These are phyloP conservation scores for Rhodophaea formosa DNA, from an alignment of 2,888 invertebrate species.

Conservation along the genomic window DNA sequence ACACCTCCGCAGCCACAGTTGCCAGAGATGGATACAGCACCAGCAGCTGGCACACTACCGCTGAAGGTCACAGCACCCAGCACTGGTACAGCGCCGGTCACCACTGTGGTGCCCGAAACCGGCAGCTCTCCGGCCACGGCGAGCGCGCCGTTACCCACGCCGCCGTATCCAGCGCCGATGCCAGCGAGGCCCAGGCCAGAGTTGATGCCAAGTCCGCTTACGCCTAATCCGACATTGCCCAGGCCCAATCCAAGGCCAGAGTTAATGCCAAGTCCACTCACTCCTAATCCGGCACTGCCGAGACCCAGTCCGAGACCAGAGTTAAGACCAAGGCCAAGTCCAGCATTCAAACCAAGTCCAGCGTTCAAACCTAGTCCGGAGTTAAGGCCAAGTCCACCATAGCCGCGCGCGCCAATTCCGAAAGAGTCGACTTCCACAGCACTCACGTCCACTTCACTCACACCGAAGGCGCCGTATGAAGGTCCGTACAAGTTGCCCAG, in stretches of 20 bases:
- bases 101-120: slow-evolving; percentile 34
- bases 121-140: slow-evolving; percentile 23
- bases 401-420: background rate
- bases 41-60: slow-evolving; percentile 46
- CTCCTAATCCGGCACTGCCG: background rate
- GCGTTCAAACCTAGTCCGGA: background rate
- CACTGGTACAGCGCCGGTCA: slow-evolving; percentile 47
- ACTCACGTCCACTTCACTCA: background rate
- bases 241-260: background rate
- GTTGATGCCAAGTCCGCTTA: slow-evolving; percentile 9
- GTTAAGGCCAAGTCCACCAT: slow-evolving; percentile 5
- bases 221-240: background rate
- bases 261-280: background rate
- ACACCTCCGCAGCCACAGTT: slow-evolving; percentile 45
- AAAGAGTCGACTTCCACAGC: slow-evolving; percentile 2
- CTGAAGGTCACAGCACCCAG: slow-evolving; percentile 47
- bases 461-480: background rate
- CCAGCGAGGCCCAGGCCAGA: slow-evolving; percentile 1
- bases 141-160: slow-evolving; percentile 21
- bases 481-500: background rate
- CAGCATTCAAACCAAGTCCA: slow-evolving; percentile 5
- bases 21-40: slow-evolving; percentile 48
- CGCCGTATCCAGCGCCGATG: slow-evolving; percentile 26
- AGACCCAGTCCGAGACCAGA: background rate
- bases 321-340: slow-evolving; percentile 11